A percentile compares a stretch with the other conserved stretches of the same genome.
phyloP scores from a whole-genome alignment of 2,888 invertebrate genomes.

The Cistogaster globosa region DNA sequence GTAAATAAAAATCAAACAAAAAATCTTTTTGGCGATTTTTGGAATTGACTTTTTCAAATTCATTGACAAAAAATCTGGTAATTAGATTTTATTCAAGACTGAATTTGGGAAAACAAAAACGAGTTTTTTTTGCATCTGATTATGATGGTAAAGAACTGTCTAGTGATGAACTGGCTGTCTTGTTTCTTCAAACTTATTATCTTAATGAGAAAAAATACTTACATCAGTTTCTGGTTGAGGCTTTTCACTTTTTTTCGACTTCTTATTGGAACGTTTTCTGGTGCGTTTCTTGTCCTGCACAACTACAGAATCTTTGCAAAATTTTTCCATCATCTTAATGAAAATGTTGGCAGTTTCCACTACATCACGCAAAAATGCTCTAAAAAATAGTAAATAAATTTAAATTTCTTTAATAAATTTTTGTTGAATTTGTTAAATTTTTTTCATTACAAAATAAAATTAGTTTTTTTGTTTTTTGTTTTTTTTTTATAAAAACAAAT shows the following conservation, averaged over 20 bases:
- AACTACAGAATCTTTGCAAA: constrained; percentile 86
- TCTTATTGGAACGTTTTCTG: constrained; percentile 75
- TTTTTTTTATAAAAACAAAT: constrained; percentile 26
- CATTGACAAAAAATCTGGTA: too few relatives aligned
- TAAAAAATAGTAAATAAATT: constrained; percentile 28
- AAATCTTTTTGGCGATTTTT: too few relatives aligned
- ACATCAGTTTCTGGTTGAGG: constrained; percentile 80
- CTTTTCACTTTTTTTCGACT: constrained; percentile 81
- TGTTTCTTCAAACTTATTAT: too few relatives aligned
- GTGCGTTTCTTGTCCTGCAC: constrained; percentile 87
- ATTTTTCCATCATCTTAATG: constrained; percentile 93
- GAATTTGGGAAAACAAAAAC: too few relatives aligned
- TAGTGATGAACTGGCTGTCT: too few relatives aligned
- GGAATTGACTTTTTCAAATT: too few relatives aligned
- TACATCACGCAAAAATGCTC: constrained; percentile 90
- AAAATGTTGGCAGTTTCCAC: constrained; percentile 95
- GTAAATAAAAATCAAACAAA: too few relatives aligned
- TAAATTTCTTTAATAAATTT: not conserved
- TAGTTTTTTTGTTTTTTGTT: too few relatives aligned
- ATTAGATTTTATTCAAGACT: too few relatives aligned
- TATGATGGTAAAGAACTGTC: too few relatives aligned
- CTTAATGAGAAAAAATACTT: constrained; percentile 57
- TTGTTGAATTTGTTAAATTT: too few relatives aligned
- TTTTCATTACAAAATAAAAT: not conserved
- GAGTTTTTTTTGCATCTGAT: too few relatives aligned